Percentiles rank a stretch among this genome's conserved stretches.
Conservation (phyloP, 92 coral and sea anemone species). For the Bergia puertoricense region DNA sequence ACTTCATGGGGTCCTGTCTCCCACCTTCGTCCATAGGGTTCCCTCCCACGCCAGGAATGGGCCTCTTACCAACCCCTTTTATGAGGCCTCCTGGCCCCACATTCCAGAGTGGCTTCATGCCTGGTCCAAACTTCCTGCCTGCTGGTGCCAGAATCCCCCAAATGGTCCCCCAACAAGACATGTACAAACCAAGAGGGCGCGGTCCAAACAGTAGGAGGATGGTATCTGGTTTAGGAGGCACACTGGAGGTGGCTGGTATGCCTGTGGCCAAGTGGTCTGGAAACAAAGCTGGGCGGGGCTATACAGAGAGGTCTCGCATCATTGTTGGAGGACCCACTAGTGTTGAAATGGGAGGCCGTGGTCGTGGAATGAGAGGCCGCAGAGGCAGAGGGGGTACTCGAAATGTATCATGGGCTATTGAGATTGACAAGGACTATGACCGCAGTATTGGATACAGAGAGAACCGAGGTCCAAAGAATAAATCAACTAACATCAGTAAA, state of each 20-base stretch:
- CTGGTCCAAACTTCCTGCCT: conserved; percentile 69
- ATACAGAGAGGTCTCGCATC: conserved; percentile 84
- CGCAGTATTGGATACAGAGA: conserved; percentile 84
- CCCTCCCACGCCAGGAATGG: conserved; percentile 74
- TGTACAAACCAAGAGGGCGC: conserved; percentile 78
- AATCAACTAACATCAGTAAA: conserved; percentile 64
- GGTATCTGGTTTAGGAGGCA: conserved; percentile 98
- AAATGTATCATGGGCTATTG: conserved; percentile 95
- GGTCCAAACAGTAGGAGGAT: conserved; percentile 91
- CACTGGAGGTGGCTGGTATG: conserved; percentile 95
- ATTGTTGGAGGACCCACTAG: conserved; percentile 95
- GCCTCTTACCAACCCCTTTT: conserved; percentile 82
- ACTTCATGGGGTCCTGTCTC: conserved; percentile 54
- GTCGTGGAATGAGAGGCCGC: conserved; percentile 73
- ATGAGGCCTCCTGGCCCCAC: conserved; percentile 71
- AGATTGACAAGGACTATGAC: conserved; percentile 91
- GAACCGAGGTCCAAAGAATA: conserved; percentile 47
- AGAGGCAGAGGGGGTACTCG: conserved; percentile 65
- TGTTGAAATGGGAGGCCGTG: conserved; percentile 85
- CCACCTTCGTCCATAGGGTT: conserved; percentile 56
- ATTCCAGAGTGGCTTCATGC: conserved; percentile 72
- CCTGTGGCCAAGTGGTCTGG: conserved; percentile 96
- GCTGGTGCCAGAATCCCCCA: conserved; percentile 87
- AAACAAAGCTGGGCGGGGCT: conserved; percentile 97
- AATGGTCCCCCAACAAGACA: conserved; percentile 52